Evolutionary conservation across 2,888 invertebrate genomes (phyloP).

Genomic region (Sminthurinus aureus): DNA sequence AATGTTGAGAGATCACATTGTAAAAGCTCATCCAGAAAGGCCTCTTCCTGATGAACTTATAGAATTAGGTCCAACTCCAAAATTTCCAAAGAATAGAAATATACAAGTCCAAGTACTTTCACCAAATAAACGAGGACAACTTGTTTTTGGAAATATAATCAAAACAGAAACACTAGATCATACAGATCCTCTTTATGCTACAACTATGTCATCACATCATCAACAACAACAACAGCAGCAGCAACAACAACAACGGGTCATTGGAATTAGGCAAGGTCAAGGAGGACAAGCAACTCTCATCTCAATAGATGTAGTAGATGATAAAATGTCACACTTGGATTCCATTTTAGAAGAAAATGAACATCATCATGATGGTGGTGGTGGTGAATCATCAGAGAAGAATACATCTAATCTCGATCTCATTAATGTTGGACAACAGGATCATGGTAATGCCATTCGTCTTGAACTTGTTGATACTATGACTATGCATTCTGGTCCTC

Average conservation of each 20-base stretch:
- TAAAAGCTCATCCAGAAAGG: slow-evolving; percentile 52
- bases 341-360: neutral
- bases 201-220: too few species aligned
- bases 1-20: slow-evolving; percentile 55
- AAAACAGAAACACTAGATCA: neutral
- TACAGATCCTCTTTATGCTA: neutral
- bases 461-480: neutral
- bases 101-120: neutral
- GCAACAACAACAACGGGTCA: too few species aligned
- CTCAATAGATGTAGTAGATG: slow-evolving; percentile 15
- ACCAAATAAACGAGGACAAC: neutral
- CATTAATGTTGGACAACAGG: neutral
- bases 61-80: slow-evolving; percentile 13
- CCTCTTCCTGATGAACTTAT: slow-evolving; percentile 52
- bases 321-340: slow-evolving; percentile 8
- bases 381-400: neutral
- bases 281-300: slow-evolving; percentile 6
- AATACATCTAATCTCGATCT: slow-evolving; percentile 4
- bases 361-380: too few species aligned
- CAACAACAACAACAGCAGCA: too few species aligned
- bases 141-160: neutral
- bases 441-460: neutral
- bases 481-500: slow-evolving; percentile 15
- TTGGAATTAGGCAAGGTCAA: too few species aligned
- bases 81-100: neutral